Conservation (phyloP, 2,797 vertebrate species). For the Acanthornis magna region DNA sequence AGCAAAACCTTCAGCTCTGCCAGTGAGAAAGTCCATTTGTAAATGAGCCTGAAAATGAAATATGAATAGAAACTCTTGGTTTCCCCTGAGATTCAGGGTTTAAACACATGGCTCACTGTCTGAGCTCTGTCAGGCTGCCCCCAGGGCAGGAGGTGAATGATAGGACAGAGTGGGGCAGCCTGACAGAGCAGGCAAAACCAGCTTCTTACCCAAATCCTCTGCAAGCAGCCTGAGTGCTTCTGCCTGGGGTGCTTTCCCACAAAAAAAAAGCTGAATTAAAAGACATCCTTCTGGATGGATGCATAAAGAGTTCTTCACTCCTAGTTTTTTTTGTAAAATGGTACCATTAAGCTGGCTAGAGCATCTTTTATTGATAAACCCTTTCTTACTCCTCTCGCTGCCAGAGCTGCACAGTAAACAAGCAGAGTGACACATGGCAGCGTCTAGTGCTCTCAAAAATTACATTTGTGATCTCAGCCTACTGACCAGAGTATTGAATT, state of each 20-base stretch:
- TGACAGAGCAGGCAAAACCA: constrained; percentile 17
- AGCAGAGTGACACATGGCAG: neutral
- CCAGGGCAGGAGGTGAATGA: neutral
- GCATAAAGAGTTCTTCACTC: neutral
- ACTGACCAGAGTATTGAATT: neutral
- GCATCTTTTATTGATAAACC: neutral
- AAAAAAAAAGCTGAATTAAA: neutral
- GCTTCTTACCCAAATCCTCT: neutral
- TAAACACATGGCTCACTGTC: neutral
- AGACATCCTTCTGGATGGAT: neutral
- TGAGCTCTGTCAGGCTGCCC: neutral
- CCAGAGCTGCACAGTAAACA: neutral
- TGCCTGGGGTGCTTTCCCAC: constrained; percentile 32
- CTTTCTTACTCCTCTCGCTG: neutral
- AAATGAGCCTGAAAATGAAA: constrained; percentile 17
- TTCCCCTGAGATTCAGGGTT: neutral
- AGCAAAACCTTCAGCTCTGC: neutral
- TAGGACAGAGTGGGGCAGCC: neutral
- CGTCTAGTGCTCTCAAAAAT: neutral
- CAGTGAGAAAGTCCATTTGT: neutral
- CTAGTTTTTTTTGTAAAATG: neutral
- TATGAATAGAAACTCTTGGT: neutral
- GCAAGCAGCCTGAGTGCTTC: neutral
- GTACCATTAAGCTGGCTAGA: neutral
- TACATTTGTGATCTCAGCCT: neutral